Base-by-base conservation (phyloP, 2,888 invertebrate species). In the Leptothorax acervorum region DNA sequence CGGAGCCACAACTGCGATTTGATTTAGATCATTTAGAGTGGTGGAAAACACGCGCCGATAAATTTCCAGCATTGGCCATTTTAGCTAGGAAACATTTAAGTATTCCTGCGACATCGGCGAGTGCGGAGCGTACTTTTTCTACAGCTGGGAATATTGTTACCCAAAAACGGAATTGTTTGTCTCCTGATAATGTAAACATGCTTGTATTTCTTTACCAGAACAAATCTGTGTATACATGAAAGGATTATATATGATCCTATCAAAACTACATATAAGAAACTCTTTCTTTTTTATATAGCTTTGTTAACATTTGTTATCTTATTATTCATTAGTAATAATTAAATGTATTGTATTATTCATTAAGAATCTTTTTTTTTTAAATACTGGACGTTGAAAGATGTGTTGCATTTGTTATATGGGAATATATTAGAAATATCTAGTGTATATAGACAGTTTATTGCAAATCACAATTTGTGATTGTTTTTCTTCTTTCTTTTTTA, bases 21-120 rank as follows among this genome's bases (percentile, higher is more conserved):
- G 68, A 79, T 39, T 57, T 68, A n/a, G 79, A 79, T 35, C 15
- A 48, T 15, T 68, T 68, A 15, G 68, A 79, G 31, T 79, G 79
- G 31, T 79, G 68, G 68, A 79, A 57, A 42, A 60, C 35, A 31
- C 28, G 45, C 23, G 45, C 42, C 23, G 18, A 53, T 42, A 78
- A 68, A 68, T 53, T 55, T 48, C 78, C 57, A 28, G 31, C 3
- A 28, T 66, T 78, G 42, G 39, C 68, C 6, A 23, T 53, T n/a
- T 42, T 79, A 57, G 79, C 42, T 9, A 79, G 15, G 15, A 68
- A 45, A 48, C 68, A 79, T 68, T 42, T 79, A 68, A 35, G 35
- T 3, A 57, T 66, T 28, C 45, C 79, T 15, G 57, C 57, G n/a
- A n/a, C n/a, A 79, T 65, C 68, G 1, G 51, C 68, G 12, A 55